phyloP scores from a whole-genome alignment of 2,797 vertebrate species.

The Dryobates pubescens region DNA sequence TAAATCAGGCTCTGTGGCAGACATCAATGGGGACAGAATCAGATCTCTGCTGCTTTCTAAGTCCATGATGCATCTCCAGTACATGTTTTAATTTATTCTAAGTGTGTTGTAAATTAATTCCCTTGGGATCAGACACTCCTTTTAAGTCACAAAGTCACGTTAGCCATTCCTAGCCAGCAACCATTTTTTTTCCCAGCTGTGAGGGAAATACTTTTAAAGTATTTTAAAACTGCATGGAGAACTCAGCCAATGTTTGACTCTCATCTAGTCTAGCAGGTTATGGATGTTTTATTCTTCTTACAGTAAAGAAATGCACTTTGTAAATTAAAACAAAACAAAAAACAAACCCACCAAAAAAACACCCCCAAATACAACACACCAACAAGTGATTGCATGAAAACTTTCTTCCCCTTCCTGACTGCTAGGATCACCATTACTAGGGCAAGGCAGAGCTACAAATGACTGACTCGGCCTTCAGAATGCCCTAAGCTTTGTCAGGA shows the following conservation, averaged over 20 bases:
- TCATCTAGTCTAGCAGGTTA: background rate
- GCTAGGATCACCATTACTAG: background rate
- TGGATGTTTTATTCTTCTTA: background rate
- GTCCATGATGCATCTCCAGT: background rate
- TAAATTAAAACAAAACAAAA: background rate
- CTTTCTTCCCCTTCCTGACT: background rate
- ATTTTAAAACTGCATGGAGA: background rate
- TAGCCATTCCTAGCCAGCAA: background rate
- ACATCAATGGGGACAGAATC: background rate
- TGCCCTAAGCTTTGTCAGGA: background rate
- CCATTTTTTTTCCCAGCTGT: background rate
- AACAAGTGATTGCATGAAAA: background rate
- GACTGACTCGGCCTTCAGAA: background rate
- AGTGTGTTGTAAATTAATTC: background rate
- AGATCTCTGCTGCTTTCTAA: background rate
- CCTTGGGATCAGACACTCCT: background rate
- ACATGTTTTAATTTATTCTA: slow-evolving; percentile 2
- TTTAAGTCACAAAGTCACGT: background rate
- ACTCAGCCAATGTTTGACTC: background rate
- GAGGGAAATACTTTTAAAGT: slow-evolving; percentile 15
- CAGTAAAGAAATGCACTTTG: background rate
- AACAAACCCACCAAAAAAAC: too few relatives aligned
- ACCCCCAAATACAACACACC: background rate
- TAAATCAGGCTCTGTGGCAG: slow-evolving; percentile 8
- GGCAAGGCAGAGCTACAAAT: background rate